Evolutionary conservation across 2,797 vertebrate species (phyloP).

Genomic region (Peromyscus melanophrys): DNA sequence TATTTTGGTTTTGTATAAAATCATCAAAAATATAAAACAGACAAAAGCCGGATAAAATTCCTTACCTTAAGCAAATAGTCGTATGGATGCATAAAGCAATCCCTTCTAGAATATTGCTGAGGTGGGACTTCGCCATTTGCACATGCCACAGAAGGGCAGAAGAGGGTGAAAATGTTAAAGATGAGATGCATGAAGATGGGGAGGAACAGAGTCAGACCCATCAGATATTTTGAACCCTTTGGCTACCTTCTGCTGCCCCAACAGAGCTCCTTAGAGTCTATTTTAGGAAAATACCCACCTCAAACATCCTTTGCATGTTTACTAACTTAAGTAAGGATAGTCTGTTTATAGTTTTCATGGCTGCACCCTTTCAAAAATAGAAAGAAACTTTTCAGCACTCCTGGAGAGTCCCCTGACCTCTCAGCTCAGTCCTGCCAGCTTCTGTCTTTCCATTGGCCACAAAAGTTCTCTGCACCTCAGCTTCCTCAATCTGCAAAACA

Average conservation of each 20-base stretch:
- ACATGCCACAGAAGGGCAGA: conserved; percentile 31
- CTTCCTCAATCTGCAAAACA: not conserved
- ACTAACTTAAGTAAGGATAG: not conserved
- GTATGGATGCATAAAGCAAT: not conserved
- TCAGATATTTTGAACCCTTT: not conserved
- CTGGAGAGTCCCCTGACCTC: not conserved
- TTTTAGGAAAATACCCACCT: not conserved
- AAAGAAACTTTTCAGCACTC: not conserved
- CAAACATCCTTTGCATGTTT: not conserved
- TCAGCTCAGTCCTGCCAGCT: not conserved
- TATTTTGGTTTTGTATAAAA: not conserved
- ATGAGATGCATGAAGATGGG: not conserved
- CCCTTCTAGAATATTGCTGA: not conserved
- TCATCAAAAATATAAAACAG: not conserved
- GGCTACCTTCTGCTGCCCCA: not conserved
- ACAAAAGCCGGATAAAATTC: not conserved
- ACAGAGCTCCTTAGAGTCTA: not conserved
- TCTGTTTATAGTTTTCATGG: not conserved
- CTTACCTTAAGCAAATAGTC: conserved; percentile 60
- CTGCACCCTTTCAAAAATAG: not conserved
- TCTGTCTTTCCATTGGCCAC: not conserved
- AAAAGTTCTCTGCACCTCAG: not conserved
- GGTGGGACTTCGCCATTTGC: conserved; percentile 21
- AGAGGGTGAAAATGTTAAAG: not conserved
- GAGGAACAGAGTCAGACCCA: not conserved